Evolutionary conservation across 2,888 invertebrate genomes (phyloP), one percentile per base, ranked within the genome.

Genomic region (Parascotia fuliginaria): DNA sequence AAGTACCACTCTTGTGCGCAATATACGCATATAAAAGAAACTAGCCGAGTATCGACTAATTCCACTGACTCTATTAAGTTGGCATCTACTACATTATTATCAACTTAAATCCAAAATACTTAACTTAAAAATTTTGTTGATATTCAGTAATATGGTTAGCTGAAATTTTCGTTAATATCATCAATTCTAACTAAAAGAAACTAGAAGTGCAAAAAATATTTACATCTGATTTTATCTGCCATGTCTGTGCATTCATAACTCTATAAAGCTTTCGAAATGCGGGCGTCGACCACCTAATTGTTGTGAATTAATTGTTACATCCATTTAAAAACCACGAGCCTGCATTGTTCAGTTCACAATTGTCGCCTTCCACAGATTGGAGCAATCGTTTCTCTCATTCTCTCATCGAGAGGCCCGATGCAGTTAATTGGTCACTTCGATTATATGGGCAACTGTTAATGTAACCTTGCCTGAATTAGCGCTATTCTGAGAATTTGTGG

Each of bases 231-330:
- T 36, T 15, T 31, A 31, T 27, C 7, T 40, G 60, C 39, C 65
- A 42, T 22, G 33, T 76, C 78, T 75, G 54, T 6, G n/a, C 1
- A 9, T 62, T 63, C 42, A n/a, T 36, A 70, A 34, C 49, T 74
- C 84, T 81, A 63, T 60, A 68, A 44, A 56, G 55, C 72, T 82
- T 83, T 81, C 77, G 79, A 87, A 86, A 92, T 92, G 92, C 92
- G 92, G 92, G 92, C 89, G 83, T 80, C 81, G 81, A 77, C 82
- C 82, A 79, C 81, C 83, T 92, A 92, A 92, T 92, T 90, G 92
- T 83, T 83, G 81, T 79, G 90, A 90, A 92, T 92, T 92, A 92
- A 92, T 92, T 92, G 91, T 91, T 89, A 89, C 90, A 89, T 88
- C 87, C 89, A 89, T 90, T 90, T 88, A 89, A 89, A 89, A 91